Base-by-base conservation (phyloP, 2,888 invertebrate species). In the Drosophila suboccidentalis region DNA sequence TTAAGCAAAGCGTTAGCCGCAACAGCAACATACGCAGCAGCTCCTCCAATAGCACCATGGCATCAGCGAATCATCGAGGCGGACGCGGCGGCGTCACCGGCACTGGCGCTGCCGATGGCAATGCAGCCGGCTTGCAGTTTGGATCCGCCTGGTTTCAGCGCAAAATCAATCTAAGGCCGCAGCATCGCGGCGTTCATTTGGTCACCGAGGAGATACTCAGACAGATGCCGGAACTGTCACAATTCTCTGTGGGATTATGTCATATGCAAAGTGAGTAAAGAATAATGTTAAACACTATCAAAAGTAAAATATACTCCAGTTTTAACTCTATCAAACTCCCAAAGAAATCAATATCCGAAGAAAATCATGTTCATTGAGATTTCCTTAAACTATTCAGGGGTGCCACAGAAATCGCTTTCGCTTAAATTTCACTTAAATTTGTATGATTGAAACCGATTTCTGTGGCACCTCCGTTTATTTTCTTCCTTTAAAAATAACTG, bases 111-210 rank as follows among this genome's bases (percentile, higher is more conserved):
- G 90, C 79, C 64, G 90, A 87, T 71, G 83, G 77, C 62, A 87
- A 81, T 47, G 77, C 81, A 71, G 94, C 96, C 94, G 97, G 97
- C 93, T 96, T 98, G 94, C 97, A 97, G 95, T 97, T 97, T 93
- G 98, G 98, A 94, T 97, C 97, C 93, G 98, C 98, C 94, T 99
- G 98, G 98, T 98, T 98, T 95, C 98, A 99, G 94, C 96, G 97
- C 94, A 98, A 98, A 95, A 96, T 99, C 93, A 97, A 97, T 94
- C 95, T 99, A 93, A 95, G 98, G 93, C 97, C 98, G 91, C 98
- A 98, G 94, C 98, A 98, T 94, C 95, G 98, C 93, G 98, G 98
- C 92, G 98, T 98, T 92, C 98, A 99, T 94, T 95, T 98, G 91
- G 97, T 99, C 90, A 98, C 98, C 82, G 98, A 99, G 94, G 98